phyloP scores from a whole-genome alignment of 2,797 vertebrate species.

The Cheirogaleus major region DNA sequence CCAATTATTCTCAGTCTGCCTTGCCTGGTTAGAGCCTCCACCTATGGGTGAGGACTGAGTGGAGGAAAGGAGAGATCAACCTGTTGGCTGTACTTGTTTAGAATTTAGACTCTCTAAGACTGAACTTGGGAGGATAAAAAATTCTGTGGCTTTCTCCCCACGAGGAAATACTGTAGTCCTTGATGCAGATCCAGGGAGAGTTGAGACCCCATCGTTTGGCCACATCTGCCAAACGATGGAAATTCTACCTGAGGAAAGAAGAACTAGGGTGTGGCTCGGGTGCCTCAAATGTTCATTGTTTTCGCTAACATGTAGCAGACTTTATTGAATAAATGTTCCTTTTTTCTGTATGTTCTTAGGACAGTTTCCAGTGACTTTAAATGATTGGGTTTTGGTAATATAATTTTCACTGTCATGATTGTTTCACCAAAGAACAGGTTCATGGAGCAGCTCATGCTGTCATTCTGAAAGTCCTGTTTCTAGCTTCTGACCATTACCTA shows the following conservation, averaged over 20 bases:
- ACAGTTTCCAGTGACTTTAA: conserved; percentile 27
- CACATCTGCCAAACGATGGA: not conserved
- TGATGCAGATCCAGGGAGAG: not conserved
- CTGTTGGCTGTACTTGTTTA: not conserved
- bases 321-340: not conserved
- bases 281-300: not conserved
- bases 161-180: not conserved
- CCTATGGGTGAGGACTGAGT: not conserved
- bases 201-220: not conserved
- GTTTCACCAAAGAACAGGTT: not conserved
- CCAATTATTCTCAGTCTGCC: not conserved
- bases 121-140: not conserved
- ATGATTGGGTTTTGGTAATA: not conserved
- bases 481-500: not conserved
- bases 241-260: not conserved
- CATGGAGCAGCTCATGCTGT: not conserved
- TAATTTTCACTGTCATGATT: not conserved
- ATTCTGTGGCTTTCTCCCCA: not conserved
- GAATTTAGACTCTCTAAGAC: not conserved
- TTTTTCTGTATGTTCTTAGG: not conserved
- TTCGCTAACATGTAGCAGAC: not conserved
- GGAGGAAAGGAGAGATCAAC: not conserved
- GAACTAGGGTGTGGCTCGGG: not conserved
- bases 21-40: not conserved
- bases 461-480: not conserved